These are phyloP conservation scores for Leptopilina boulardi DNA, from an alignment of 1,140 invertebrate genomes.

Conservation along the genomic window DNA sequence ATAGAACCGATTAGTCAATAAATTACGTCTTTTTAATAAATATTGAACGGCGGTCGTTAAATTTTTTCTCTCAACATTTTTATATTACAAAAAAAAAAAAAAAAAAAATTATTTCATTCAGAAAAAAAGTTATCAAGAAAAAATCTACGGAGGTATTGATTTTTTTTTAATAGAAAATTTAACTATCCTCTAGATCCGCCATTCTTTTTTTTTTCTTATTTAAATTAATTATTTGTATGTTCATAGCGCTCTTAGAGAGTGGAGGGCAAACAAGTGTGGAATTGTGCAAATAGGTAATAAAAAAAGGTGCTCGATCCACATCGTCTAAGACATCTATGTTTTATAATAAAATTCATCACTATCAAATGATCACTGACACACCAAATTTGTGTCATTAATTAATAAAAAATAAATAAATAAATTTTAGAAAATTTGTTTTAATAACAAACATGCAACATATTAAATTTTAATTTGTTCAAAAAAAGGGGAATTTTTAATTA, in stretches of 20 bases:
- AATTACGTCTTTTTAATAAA: constrained; percentile 63
- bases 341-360: constrained; percentile 38
- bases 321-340: constrained; percentile 58
- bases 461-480: neutral
- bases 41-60: constrained; percentile 44
- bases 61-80: constrained; percentile 26
- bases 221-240: constrained; percentile 5
- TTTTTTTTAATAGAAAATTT: neutral
- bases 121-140: constrained; percentile 27
- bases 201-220: neutral
- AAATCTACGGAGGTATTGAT: constrained; percentile 20
- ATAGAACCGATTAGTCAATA: constrained; percentile 75
- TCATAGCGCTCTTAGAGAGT: constrained; percentile 61
- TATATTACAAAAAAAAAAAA: neutral
- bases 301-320: constrained; percentile 67
- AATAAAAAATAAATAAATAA: neutral
- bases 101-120: neutral
- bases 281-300: constrained; percentile 72
- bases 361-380: neutral
- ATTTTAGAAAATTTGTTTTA: neutral
- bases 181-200: constrained; percentile 23
- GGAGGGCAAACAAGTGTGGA: constrained; percentile 72
- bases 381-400: neutral
- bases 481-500: neutral
- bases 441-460: constrained; percentile 3